Evolutionary conservation across 1,140 invertebrate species (phyloP), one percentile per base, ranked within the genome.

Genomic region (Trachymyrmex cornetzi): DNA sequence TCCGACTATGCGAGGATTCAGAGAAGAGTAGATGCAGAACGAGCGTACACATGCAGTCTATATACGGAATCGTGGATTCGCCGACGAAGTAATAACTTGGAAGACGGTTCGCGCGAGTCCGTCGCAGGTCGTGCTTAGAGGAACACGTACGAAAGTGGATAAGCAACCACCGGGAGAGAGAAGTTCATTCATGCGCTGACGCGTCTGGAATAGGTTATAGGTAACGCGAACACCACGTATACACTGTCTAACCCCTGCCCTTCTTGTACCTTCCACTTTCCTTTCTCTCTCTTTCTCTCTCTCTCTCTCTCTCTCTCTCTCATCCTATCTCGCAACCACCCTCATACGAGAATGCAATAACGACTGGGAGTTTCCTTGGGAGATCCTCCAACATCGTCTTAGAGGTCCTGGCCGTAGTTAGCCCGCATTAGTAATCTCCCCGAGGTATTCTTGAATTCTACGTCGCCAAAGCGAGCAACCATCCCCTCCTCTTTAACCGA

Each of bases 71-170:
- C 90, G 89, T 74, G 90, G 75, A 87, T 91, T 85, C 69, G 82
- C 85, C 90, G 81, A 87, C 81, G 91, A 84, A 80, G 90, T 94
- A 93, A 94, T 94, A 94, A 94, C 91, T 93, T 94, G 75, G 91
- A 85, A 81, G 88, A 85, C 86, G 80, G 48, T 57, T 84, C 55
- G 69, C 85, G 72, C 81, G 87, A 82, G 88, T 93, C 84, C 88
- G 90, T 89, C 90, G 88, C 69, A 81, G 87, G 90, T 92, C 89
- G 90, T 90, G 91, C 92, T 94, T 94, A 93, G 90, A 84, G 72
- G 61, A 88, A 92, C 94, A 95, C 94, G 94, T 95, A 95, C 92
- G 90, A 94, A 94, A 94, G 91, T 94, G 93, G 92, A 95, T 95
- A 94, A 94, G 92, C 93, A 93, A 92, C 88, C 88, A 74, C 63